Conservation (phyloP, 2,797 vertebrate species). For the Sorex maritimensis region DNA sequence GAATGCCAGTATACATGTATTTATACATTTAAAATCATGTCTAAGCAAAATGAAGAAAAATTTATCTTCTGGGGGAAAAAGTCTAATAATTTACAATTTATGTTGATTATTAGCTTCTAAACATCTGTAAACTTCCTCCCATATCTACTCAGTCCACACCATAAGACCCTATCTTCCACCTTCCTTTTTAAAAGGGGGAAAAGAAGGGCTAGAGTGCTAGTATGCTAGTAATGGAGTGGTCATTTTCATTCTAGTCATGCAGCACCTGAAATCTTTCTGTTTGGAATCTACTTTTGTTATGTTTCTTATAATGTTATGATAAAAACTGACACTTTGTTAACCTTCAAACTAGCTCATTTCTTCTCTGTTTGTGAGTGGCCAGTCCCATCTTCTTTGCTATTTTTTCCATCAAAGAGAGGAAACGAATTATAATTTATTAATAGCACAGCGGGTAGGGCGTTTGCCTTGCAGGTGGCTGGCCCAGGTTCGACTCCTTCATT, state of each 20-base stretch:
- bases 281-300: slow-evolving; percentile 50
- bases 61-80: background rate
- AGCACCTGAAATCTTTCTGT: background rate
- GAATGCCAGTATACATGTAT: background rate
- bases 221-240: background rate
- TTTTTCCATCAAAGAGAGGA: background rate
- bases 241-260: slow-evolving; percentile 2
- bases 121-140: background rate
- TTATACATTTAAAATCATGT: background rate
- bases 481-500: too few relatives aligned
- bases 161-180: background rate
- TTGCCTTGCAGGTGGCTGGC: too few relatives aligned
- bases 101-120: background rate
- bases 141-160: background rate
- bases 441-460: too few relatives aligned
- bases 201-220: too few relatives aligned
- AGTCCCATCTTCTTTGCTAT: slow-evolving; percentile 28
- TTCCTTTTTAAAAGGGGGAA: background rate
- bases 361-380: background rate
- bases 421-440: slow-evolving; percentile 2
- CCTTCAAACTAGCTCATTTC: slow-evolving; percentile 30
- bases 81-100: background rate
- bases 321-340: slow-evolving; percentile 42
- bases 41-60: background rate
- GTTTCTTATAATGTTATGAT: slow-evolving; percentile 37